A percentile compares a stretch with the other conserved stretches of the same genome.
phyloP scores from a whole-genome alignment of 2,797 vertebrate species.

The Esox lucius region DNA sequence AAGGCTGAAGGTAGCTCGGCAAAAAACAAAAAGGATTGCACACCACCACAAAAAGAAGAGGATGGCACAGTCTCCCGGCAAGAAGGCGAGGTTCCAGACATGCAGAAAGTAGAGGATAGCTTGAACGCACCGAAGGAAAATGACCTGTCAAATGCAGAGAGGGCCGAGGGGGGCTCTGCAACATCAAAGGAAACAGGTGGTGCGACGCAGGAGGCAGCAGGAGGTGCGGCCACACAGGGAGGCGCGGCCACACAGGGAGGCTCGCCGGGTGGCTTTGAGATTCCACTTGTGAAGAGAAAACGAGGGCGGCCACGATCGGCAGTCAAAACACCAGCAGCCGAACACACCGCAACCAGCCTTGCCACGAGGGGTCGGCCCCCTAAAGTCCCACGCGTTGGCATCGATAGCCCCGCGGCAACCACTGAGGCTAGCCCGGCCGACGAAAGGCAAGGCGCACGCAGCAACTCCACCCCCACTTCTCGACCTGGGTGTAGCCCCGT shows the following conservation, averaged over 20 bases:
- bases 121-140: not conserved
- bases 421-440: not conserved
- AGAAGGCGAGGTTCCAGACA: too few species aligned
- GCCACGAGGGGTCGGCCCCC: not conserved
- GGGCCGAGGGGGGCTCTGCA: not conserved
- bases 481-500: not conserved
- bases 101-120: not conserved
- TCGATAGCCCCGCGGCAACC: not conserved
- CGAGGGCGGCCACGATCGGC: not conserved
- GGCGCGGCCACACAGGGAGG: not conserved
- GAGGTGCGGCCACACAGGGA: not conserved
- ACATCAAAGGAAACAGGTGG: not conserved
- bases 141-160: not conserved
- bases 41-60: conserved; percentile 38
- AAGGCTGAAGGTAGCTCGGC: not conserved
- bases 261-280: not conserved
- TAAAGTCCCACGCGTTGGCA: not conserved
- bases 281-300: not conserved
- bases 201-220: not conserved
- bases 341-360: not conserved
- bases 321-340: not conserved
- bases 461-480: not conserved
- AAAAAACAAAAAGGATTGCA: conserved; percentile 56
- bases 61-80: not conserved
- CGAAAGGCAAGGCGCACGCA: too few species aligned